Percentiles rank a stretch among this genome's conserved stretches.
Conservation (phyloP, 2,888 invertebrate species). For the Chloromyia formosa region DNA sequence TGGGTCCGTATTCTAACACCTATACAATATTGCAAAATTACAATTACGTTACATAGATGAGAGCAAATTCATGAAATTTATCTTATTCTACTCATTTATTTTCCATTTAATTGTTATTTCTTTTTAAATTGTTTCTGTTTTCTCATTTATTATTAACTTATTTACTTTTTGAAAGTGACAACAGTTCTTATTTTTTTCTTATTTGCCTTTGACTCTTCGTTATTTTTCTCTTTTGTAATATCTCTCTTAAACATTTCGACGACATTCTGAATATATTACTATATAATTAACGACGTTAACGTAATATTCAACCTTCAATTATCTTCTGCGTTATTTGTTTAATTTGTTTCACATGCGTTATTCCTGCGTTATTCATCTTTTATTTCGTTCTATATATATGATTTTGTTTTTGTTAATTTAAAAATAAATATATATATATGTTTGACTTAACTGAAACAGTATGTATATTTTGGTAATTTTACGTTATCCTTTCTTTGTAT, state of each 20-base stretch:
- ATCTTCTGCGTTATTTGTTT: not conserved
- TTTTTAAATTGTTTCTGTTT: conserved; percentile 24
- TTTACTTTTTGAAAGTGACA: conserved; percentile 46
- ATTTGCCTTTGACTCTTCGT: conserved; percentile 23
- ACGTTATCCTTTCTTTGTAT: too few species aligned
- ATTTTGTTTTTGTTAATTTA: conserved; percentile 16
- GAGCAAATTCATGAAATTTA: conserved; percentile 42
- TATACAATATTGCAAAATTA: conserved; percentile 37
- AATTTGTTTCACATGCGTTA: not conserved
- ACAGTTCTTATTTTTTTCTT: conserved; percentile 39
- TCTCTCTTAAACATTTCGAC: conserved; percentile 41
- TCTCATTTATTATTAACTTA: conserved; percentile 23
- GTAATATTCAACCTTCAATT: conserved; percentile 38
- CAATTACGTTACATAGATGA: conserved; percentile 36
- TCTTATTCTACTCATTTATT: conserved; percentile 25
- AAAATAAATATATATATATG: conserved; percentile 22
- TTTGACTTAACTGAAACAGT: conserved; percentile 28
- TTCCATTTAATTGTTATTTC: not conserved
- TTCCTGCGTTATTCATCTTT: conserved; percentile 7
- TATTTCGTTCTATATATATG: not conserved
- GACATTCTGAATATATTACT: conserved; percentile 32
- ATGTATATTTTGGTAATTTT: not conserved
- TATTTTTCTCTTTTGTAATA: conserved; percentile 6
- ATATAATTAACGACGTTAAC: conserved; percentile 41
- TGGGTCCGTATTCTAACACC: conserved; percentile 22